Base-by-base conservation (phyloP, 2,888 invertebrate species). In the Chymomyza caudatula region DNA sequence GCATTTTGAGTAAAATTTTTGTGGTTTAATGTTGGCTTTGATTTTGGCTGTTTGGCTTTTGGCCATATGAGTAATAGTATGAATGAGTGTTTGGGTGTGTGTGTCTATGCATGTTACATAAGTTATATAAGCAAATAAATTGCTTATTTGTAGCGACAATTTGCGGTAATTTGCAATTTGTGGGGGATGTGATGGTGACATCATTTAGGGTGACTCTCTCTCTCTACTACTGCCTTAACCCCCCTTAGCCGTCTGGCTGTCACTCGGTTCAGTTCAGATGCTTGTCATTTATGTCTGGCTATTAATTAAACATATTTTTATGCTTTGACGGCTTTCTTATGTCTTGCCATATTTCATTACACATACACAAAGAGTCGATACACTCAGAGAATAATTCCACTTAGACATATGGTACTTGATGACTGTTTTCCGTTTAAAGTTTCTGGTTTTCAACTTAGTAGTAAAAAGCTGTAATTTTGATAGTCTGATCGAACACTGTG, bases 71-170 rank as follows among this genome's bases (percentile, higher is more conserved):
- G 43, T 19, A 49, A 53, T n/a, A 60, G 13, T 59, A 37, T 49
- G 57, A 25, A 11, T 47, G 49, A 56, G 55, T 64, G 20, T 63
- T 11, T 56, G 59, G 49, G 57, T 60, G 43, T 58, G 6, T 58
- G 49, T 44, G 13, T 42, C 42, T 54, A 47, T 62, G 65, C 57
- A 37, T 52, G 23, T 62, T 66, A 74, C n/a, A n/a, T 65, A 76
- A 67, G 70, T 77, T 71, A 80, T 74, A 71, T 77, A 74, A 72
- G 73, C 75, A 86, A 86, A 82, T 79, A 85, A 86, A 85, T 86
- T 75, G 80, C 86, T 86, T 85, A 86, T 86, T 85, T 86, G 78
- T 78, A 76, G 82, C 82, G 79, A 80, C 82, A 76, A 86, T 85
- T 85, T 86, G 86, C 74, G 79, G 84, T 80, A 78, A 85, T 81